Conservation (phyloP, 2,113 vertebrate genomes). For the Rissa tridactyla region DNA sequence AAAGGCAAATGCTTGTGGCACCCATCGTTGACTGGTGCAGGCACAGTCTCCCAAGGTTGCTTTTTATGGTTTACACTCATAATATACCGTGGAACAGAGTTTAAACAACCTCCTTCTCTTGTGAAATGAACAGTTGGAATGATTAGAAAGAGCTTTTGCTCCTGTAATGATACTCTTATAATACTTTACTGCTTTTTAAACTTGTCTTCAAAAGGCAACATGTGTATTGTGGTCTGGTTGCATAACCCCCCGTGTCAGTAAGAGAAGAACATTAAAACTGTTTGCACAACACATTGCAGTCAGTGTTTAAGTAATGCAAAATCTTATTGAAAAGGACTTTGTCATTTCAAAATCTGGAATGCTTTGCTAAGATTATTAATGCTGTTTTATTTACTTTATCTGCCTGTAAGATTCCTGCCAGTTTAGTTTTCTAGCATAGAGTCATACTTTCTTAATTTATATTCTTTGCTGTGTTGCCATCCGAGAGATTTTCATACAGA, state of each 20-base stretch:
- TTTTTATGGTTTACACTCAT: background rate
- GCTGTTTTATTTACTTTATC: slow-evolving; percentile 6
- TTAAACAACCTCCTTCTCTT: background rate
- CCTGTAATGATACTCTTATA: background rate
- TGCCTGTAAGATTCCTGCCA: background rate
- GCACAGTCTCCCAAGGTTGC: background rate
- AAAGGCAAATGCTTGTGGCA: background rate
- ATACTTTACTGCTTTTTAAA: background rate
- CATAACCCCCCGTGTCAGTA: background rate
- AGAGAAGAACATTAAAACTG: background rate
- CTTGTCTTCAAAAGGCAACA: background rate
- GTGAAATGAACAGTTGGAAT: background rate
- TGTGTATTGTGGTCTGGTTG: background rate
- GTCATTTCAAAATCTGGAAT: slow-evolving; percentile 25
- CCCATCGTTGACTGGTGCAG: background rate
- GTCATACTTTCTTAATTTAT: background rate
- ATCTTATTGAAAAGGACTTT: background rate
- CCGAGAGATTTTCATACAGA: background rate
- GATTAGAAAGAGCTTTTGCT: background rate
- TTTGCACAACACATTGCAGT: slow-evolving; percentile 17
- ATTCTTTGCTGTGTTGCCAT: background rate
- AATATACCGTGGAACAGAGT: background rate
- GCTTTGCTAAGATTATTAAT: background rate
- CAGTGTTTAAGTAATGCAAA: background rate
- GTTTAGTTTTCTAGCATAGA: background rate